Evolutionary conservation across 2,888 invertebrate species (phyloP).

Genomic region (Hedya salicella): DNA sequence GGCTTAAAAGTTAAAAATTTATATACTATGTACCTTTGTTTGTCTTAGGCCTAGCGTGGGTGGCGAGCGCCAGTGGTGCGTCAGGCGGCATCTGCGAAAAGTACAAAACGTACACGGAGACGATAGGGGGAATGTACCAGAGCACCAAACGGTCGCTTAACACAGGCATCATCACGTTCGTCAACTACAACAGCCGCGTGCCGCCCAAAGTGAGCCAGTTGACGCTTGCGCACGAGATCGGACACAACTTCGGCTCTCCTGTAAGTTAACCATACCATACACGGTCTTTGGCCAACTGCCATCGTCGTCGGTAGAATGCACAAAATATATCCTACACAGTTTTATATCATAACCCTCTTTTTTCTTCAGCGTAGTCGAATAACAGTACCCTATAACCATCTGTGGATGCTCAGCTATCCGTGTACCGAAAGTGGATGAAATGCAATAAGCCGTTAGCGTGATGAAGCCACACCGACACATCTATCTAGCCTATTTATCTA

Average conservation of each 20-base stretch:
- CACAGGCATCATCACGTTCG: constrained; percentile 99
- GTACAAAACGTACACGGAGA: constrained; percentile 98
- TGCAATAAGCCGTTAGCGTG: too few relatives aligned
- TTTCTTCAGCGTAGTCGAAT: too few relatives aligned
- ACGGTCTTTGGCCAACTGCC: too few relatives aligned
- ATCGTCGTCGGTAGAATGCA: too few relatives aligned
- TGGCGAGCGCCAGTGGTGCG: constrained; percentile 98
- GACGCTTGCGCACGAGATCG: constrained; percentile 99
- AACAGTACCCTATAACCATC: too few relatives aligned
- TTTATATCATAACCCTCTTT: too few relatives aligned
- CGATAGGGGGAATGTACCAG: constrained; percentile 96
- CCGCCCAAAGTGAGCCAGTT: constrained; percentile 99
- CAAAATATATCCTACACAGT: too few relatives aligned
- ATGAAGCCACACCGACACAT: too few relatives aligned
- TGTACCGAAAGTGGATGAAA: too few relatives aligned
- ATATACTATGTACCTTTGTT: neutral
- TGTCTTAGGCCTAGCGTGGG: constrained; percentile 96
- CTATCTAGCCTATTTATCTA: too few relatives aligned
- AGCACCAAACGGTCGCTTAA: constrained; percentile 97
- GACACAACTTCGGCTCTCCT: constrained; percentile 99
- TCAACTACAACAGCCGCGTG: constrained; percentile 98
- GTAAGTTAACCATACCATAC: constrained; percentile 81
- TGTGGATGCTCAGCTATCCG: too few relatives aligned
- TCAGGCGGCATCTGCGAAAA: constrained; percentile 99
- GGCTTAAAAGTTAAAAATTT: too few relatives aligned